phyloP scores from a whole-genome alignment of 2,888 invertebrate genomes.

The Teleiodes luculella region DNA sequence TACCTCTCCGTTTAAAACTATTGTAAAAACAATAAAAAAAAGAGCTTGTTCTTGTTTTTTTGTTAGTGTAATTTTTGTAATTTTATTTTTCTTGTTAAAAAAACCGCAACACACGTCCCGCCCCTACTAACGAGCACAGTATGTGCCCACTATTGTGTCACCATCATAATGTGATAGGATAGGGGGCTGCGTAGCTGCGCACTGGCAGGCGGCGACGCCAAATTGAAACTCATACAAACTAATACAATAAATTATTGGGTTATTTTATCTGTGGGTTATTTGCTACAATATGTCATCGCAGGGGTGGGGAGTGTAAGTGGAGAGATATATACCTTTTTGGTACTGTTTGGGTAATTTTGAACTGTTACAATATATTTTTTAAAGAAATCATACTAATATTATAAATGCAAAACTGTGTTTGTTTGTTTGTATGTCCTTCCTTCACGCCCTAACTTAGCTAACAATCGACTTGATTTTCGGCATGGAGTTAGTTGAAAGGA shows the following conservation, averaged over 20 bases:
- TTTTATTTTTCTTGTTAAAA: neutral
- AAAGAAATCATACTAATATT: too few species aligned
- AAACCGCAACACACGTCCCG: neutral
- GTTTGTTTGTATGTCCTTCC: too few species aligned
- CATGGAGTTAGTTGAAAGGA: too few species aligned
- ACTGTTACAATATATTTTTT: too few species aligned
- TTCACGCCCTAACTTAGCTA: too few species aligned
- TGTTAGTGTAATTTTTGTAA: too few species aligned
- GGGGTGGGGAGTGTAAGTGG: constrained; percentile 16
- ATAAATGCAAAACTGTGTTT: too few species aligned
- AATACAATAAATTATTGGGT: constrained; percentile 71
- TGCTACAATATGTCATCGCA: constrained; percentile 28
- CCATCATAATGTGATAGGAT: constrained; percentile 31
- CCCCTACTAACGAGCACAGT: constrained; percentile 20
- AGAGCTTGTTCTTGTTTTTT: too few species aligned
- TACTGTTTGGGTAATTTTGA: neutral
- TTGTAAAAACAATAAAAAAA: too few species aligned
- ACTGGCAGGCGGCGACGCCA: constrained; percentile 34
- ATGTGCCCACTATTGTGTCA: constrained; percentile 33
- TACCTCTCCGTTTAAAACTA: too few species aligned
- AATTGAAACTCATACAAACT: constrained; percentile 76
- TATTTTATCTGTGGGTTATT: constrained; percentile 53
- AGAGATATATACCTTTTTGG: neutral
- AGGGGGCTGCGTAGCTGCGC: constrained; percentile 17
- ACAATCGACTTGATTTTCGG: too few species aligned